phyloP scores from a whole-genome alignment of 2,797 vertebrate genomes.

The Sebastiscus albofasciatus region DNA sequence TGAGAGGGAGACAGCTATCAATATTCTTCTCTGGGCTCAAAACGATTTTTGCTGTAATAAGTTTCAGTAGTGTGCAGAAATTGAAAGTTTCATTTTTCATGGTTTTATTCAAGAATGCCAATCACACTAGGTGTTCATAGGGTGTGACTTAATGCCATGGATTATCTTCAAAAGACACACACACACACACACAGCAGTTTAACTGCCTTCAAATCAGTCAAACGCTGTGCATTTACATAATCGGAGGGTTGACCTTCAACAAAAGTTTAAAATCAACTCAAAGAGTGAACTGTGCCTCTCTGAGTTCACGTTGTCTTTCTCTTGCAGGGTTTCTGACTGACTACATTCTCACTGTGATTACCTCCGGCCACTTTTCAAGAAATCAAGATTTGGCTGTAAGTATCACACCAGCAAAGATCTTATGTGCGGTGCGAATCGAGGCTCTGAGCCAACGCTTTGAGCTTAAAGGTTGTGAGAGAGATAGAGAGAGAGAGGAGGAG shows the following conservation, averaged over 20 bases:
- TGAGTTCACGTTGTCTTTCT: slow-evolving; percentile 44
- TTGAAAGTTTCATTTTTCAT: slow-evolving; percentile 1
- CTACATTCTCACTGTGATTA: slow-evolving; percentile 64
- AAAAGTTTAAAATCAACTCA: not conserved
- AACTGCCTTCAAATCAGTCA: not conserved
- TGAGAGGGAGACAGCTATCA: slow-evolving; percentile 36
- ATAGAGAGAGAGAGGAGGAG: not conserved
- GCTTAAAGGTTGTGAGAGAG: slow-evolving; percentile 19
- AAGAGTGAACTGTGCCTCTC: not conserved
- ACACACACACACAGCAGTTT: not conserved
- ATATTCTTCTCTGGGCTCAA: slow-evolving; percentile 27
- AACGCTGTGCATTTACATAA: not conserved
- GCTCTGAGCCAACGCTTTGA: slow-evolving; percentile 10
- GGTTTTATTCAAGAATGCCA: not conserved
- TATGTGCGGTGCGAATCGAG: not conserved
- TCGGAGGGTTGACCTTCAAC: not conserved
- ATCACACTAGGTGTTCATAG: not conserved
- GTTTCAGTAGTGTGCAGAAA: not conserved
- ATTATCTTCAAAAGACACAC: not conserved
- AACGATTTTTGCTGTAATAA: not conserved
- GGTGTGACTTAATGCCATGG: not conserved
- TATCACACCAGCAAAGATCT: slow-evolving; percentile 33
- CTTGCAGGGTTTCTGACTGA: slow-evolving; percentile 65
- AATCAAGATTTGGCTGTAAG: slow-evolving; percentile 74
- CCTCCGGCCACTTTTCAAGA: slow-evolving; percentile 44